These are phyloP conservation scores for Australoheros facetus DNA, from an alignment of 2,797 vertebrate genomes.

Conservation along the genomic window DNA sequence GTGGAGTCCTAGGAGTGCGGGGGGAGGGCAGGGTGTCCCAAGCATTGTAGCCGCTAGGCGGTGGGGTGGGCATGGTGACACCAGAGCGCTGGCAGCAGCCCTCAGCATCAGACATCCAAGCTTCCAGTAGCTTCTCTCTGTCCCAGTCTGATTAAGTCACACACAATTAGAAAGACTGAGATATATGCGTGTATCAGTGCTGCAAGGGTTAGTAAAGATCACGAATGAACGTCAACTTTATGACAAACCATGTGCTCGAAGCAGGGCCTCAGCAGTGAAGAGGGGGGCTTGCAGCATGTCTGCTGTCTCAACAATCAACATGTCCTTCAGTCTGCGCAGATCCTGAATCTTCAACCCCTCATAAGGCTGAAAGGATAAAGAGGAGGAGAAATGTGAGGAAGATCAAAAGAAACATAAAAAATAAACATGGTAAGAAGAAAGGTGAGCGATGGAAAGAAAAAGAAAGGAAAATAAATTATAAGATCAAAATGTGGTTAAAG, in stretches of 20 bases:
- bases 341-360: constrained; percentile 97
- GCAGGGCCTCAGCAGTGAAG: constrained; percentile 97
- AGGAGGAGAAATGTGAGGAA: background rate
- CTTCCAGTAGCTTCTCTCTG: constrained; percentile 96
- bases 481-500: background rate
- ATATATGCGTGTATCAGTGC: background rate
- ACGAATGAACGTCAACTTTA: background rate
- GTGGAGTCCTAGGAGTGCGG: constrained; percentile 93
- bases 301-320: constrained; percentile 98
- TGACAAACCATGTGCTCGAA: constrained; percentile 91
- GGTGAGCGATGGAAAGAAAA: constrained; percentile 4
- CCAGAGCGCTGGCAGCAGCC: constrained; percentile 98
- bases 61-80: constrained; percentile 96
- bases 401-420: background rate
- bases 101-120: constrained; percentile 97
- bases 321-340: constrained; percentile 94
- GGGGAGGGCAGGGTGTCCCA: constrained; percentile 98
- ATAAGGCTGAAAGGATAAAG: constrained; percentile 85
- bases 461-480: background rate
- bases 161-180: background rate
- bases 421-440: background rate
- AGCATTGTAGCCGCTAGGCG: constrained; percentile 94
- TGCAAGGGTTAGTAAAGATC: background rate
- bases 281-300: constrained; percentile 99
- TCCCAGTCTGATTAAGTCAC: constrained; percentile 89